Evolutionary conservation across 2,797 vertebrate species (phyloP).

Genomic region (Pseudopleuronectes americanus): DNA sequence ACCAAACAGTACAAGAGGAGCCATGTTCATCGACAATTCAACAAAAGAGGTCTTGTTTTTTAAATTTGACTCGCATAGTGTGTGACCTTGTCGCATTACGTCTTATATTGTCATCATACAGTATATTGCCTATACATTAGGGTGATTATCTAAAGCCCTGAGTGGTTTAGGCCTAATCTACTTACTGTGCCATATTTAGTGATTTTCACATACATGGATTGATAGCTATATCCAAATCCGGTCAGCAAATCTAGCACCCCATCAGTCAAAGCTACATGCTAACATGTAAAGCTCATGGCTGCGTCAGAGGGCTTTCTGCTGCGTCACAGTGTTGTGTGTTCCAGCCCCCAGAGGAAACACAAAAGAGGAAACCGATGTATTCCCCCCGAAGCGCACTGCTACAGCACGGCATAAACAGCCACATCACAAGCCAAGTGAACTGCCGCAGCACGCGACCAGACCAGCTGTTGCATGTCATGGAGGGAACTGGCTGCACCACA

Average conservation of each 20-base stretch:
- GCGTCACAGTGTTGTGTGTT: slow-evolving; percentile 11
- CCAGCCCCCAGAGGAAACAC: not conserved
- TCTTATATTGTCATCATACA: slow-evolving; percentile 55
- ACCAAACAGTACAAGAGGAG: not conserved
- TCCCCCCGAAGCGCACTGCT: not conserved
- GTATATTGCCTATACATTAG: slow-evolving; percentile 72
- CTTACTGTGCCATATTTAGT: slow-evolving; percentile 67
- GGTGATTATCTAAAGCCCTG: slow-evolving; percentile 63
- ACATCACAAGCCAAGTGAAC: not conserved
- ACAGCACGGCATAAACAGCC: not conserved
- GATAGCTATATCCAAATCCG: slow-evolving; percentile 54
- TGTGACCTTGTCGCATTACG: slow-evolving; percentile 67
- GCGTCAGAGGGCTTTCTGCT: slow-evolving; percentile 12
- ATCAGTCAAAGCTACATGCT: slow-evolving; percentile 41
- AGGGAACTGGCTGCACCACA: slow-evolving; percentile 14
- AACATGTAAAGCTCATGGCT: slow-evolving; percentile 22
- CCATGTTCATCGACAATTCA: not conserved
- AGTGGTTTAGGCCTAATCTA: slow-evolving; percentile 74
- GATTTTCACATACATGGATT: slow-evolving; percentile 60
- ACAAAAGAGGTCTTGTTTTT: not conserved
- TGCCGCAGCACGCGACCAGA: slow-evolving; percentile 3
- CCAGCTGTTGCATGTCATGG: slow-evolving; percentile 30
- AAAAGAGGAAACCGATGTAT: slow-evolving; percentile 3
- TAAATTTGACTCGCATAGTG: slow-evolving; percentile 33
- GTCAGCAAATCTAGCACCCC: slow-evolving; percentile 43